phyloP scores from a whole-genome alignment of 2,797 vertebrate genomes.

The Pseudotriccus pelzelni region DNA sequence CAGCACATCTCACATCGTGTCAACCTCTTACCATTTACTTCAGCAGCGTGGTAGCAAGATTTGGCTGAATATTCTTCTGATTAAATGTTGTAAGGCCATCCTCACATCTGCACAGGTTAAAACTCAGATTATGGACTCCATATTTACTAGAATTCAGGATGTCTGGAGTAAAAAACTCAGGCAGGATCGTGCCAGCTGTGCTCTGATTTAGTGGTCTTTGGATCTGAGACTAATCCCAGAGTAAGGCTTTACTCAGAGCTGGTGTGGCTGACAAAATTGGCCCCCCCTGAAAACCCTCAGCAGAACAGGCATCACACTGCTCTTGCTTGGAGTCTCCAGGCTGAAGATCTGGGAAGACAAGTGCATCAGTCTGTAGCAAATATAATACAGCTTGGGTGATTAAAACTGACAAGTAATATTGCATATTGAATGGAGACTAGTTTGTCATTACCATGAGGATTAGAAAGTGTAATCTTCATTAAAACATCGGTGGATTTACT shows the following conservation, averaged over 20 bases:
- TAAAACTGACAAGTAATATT: slow-evolving; percentile 21
- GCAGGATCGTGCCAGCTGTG: not conserved
- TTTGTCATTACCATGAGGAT: slow-evolving; percentile 26
- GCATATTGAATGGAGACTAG: not conserved
- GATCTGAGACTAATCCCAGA: not conserved
- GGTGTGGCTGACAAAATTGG: not conserved
- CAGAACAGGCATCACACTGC: not conserved
- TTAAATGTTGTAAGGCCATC: not conserved
- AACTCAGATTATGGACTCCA: slow-evolving; percentile 10
- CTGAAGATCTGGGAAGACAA: not conserved
- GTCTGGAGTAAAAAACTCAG: not conserved
- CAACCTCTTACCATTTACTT: slow-evolving; percentile 33
- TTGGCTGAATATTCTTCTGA: not conserved
- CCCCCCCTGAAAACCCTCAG: not conserved
- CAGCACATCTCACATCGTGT: not conserved
- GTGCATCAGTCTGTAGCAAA: not conserved
- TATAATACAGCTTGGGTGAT: not conserved
- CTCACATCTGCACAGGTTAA: slow-evolving; percentile 7
- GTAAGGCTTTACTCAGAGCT: not conserved
- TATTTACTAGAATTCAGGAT: not conserved
- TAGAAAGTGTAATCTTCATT: slow-evolving; percentile 31
- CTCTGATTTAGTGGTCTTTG: not conserved
- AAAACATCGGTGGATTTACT: slow-evolving; percentile 30
- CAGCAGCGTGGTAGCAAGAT: not conserved
- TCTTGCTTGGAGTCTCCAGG: not conserved